Evolutionary conservation across 2,888 invertebrate species (phyloP), one percentile per base, ranked within the genome.

Genomic region (Idaea straminata): DNA sequence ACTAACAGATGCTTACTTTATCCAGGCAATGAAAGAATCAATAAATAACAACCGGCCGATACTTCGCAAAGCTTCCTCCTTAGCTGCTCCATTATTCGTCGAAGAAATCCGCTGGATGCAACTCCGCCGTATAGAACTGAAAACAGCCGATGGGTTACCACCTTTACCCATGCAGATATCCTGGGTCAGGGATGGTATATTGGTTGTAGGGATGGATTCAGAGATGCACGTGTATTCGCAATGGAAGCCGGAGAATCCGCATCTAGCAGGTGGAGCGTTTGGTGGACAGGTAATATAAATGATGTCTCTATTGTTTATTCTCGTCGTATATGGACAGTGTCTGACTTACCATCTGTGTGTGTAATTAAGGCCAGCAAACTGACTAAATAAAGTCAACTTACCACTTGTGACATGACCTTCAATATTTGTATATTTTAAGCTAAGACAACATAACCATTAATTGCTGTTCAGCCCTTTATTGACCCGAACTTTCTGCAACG

Each of bases 221-320:
- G 99, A 99, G 86, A 99, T 99, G 98, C 99, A 99, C 81, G 99
- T 99, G 0, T 99, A 99, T 84, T 98, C 99, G 0, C 99, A 99
- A 82, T 99, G 99, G 99, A 97, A 97, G 80, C 96, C 97, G 0
- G 95, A 96, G 69, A 83, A 89, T 67, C 86, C 83, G 3, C 87
- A 86, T 61, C 67, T 81, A 3, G 65, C 82, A 7, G 81, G 82
- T 5, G 89, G 90, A 60, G 76, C 80, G 15, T 72, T 77, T 58
- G 74, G 81, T 58, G 80, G 75, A 35, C 91, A 88, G 82, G 91
- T 91, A 76, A 71, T 72, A 25, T 25, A 25, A 2, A 25, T 25
- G 25, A 25, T 3, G 25, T 25, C 25, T 25, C 25, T 25, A 25
- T 25, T n/a, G n/a, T n/a, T n/a, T n/a, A n/a, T n/a, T n/a, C n/a